Percentiles rank a stretch among this genome's conserved stretches.
Evolutionary conservation across 23 tunicate genomes (phyloP).

Genomic region (Diplosoma virens): DNA sequence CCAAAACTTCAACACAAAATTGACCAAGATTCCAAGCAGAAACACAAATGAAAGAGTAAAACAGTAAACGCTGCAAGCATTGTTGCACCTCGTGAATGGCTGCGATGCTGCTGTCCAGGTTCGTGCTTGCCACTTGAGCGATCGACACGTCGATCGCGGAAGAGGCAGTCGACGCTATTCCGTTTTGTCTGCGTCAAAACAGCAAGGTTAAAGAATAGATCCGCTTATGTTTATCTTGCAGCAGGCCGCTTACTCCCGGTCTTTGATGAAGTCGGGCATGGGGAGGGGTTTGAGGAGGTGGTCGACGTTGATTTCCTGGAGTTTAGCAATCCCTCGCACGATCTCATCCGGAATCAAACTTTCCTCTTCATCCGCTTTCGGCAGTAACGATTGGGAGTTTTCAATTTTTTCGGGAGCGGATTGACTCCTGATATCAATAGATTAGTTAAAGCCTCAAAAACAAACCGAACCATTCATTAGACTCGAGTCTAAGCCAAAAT

Average conservation of each 20-base stretch:
- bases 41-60: too few species aligned
- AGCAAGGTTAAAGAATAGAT: background rate
- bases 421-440: background rate
- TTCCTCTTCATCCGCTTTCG: background rate
- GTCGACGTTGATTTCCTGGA: slow-evolving; percentile 29
- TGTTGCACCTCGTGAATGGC: slow-evolving; percentile 49
- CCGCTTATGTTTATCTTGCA: background rate
- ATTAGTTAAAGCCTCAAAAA: too few species aligned
- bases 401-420: background rate
- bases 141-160: slow-evolving; percentile 25
- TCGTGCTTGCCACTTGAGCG: slow-evolving; percentile 46
- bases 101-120: slow-evolving; percentile 31
- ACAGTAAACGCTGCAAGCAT: too few species aligned
- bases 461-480: too few species aligned
- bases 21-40: too few species aligned
- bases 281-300: slow-evolving; percentile 26
- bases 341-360: background rate
- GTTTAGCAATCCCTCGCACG: background rate
- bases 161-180: background rate
- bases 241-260: slow-evolving; percentile 4
- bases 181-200: background rate
- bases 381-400: background rate
- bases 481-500: too few species aligned
- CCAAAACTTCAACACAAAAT: too few species aligned
- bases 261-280: slow-evolving; percentile 25